Percentiles rank a stretch among this genome's conserved stretches.
Evolutionary conservation across 53 echinoderm and acorn worm genomes (phyloP).

Genomic region (Mesocentrotus franciscanus): DNA sequence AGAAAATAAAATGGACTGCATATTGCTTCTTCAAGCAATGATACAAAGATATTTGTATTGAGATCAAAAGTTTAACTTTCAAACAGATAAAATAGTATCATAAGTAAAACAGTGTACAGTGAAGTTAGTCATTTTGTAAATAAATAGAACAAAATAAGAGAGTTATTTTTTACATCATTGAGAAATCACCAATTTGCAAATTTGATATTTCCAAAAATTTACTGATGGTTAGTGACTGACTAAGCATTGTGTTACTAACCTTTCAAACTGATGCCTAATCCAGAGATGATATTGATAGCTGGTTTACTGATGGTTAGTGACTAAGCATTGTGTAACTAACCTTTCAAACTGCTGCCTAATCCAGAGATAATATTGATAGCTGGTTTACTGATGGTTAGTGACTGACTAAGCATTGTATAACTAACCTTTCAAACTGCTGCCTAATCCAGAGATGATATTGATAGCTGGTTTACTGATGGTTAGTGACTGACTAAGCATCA

Average conservation of each 20-base stretch:
- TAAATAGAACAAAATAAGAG: too few relatives aligned
- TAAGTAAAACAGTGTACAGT: too few relatives aligned
- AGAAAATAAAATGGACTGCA: too few relatives aligned
- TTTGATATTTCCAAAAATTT: too few relatives aligned
- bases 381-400: slow-evolving; percentile 38
- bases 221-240: too few relatives aligned
- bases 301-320: slow-evolving; percentile 40
- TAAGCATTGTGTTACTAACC: not conserved
- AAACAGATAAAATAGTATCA: too few relatives aligned
- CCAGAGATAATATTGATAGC: slow-evolving; percentile 56
- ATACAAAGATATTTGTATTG: too few relatives aligned
- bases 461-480: slow-evolving; percentile 46
- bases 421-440: slow-evolving; percentile 30
- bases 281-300: slow-evolving; percentile 55
- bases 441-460: slow-evolving; percentile 51
- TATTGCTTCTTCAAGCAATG: too few relatives aligned
- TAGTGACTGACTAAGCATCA: slow-evolving; percentile 24
- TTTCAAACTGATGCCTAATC: slow-evolving; percentile 22
- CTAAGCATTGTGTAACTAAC: slow-evolving; percentile 33
- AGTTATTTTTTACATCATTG: too few relatives aligned
- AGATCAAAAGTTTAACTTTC: too few relatives aligned
- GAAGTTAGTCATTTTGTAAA: too few relatives aligned
- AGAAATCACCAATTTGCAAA: too few relatives aligned
- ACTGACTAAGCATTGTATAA: slow-evolving; percentile 37
- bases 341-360: slow-evolving; percentile 26